Evolutionary conservation across 1,140 invertebrate genomes (phyloP).

Genomic region (Diorhabda sublineata): DNA sequence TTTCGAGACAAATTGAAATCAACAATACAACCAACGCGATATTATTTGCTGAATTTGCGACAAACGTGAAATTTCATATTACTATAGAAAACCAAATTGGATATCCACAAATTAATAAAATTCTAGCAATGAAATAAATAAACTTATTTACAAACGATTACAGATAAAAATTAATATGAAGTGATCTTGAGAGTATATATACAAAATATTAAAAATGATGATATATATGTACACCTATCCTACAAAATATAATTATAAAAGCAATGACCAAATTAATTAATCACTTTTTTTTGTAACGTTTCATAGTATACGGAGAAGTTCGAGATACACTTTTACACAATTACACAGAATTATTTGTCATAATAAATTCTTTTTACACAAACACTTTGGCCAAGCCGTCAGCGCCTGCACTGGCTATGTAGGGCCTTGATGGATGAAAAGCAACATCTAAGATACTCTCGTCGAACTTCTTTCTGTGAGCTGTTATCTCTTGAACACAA

Average conservation of each 20-base stretch:
- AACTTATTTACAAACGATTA: constrained; percentile 32
- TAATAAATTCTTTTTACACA: constrained; percentile 48
- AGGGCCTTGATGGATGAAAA: constrained; percentile 97
- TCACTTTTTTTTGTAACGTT: constrained; percentile 2
- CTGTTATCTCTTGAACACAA: constrained; percentile 98
- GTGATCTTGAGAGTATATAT: constrained; percentile 26
- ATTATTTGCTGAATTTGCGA: no score
- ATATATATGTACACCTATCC: constrained; percentile 30
- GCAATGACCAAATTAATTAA: constrained; percentile 3
- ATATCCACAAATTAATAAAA: constrained; percentile 6
- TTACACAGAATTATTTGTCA: constrained; percentile 2
- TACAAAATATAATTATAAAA: constrained; percentile 24
- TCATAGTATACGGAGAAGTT: constrained; percentile 5
- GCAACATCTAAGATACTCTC: constrained; percentile 98
- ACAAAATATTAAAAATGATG: constrained; percentile 28
- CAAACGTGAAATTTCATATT: no score
- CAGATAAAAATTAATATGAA: constrained; percentile 17
- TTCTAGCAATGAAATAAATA: constrained; percentile 28
- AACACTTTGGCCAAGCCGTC: constrained; percentile 98
- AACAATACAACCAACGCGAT: no score
- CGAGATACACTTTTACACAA: constrained; percentile 4
- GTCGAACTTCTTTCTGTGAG: constrained; percentile 99
- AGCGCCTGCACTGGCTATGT: constrained; percentile 97
- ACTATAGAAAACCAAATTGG: neutral
- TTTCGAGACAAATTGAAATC: no score